Conservation (phyloP, 2,797 vertebrate species). For the Periparus ater region DNA sequence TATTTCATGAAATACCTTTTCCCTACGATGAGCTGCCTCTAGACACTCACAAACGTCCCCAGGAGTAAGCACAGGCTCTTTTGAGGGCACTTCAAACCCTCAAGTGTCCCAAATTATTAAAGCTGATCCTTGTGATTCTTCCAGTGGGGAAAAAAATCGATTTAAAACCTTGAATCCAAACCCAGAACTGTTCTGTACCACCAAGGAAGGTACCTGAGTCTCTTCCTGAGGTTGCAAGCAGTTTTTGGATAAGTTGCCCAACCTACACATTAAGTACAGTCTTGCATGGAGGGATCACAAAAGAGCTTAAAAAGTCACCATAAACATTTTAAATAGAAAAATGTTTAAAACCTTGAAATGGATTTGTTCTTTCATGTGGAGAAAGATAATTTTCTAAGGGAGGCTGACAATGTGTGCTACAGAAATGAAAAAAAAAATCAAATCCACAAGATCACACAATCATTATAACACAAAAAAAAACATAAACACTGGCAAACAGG, state of each 20-base stretch:
- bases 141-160: background rate
- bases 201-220: background rate
- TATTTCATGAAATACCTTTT: background rate
- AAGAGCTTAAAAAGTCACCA: background rate
- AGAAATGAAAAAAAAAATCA: background rate
- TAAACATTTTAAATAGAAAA: background rate
- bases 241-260: background rate
- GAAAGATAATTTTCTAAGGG: background rate
- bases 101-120: background rate
- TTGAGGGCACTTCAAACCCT: background rate
- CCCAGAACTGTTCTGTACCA: background rate
- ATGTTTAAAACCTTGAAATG: background rate
- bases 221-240: background rate
- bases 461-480: background rate
- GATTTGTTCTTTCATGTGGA: background rate
- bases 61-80: background rate
- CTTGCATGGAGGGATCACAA: background rate
- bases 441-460: background rate
- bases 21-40: background rate
- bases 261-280: background rate
- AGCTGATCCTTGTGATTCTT: background rate
- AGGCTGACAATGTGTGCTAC: background rate
- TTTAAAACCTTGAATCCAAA: background rate
- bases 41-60: background rate
- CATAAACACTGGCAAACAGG: slow-evolving; percentile 11